These are phyloP conservation scores for Sciaenops ocellatus DNA, from an alignment of 2,797 vertebrate genomes.

Conservation along the genomic window DNA sequence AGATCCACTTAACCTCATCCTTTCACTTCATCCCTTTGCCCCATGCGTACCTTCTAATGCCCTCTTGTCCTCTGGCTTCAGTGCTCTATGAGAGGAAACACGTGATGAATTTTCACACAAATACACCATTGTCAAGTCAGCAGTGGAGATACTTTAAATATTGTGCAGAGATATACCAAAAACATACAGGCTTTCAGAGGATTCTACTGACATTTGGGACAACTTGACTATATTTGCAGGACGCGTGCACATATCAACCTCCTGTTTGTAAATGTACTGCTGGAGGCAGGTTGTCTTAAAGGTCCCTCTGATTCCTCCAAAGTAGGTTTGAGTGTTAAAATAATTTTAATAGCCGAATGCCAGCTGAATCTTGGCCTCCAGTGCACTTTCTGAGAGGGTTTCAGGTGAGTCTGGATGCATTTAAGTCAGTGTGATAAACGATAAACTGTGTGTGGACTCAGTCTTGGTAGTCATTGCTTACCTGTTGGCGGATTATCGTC, in stretches of 20 bases:
- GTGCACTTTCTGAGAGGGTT: not conserved
- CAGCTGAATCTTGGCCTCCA: not conserved
- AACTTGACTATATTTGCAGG: not conserved
- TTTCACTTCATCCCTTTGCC: conserved; percentile 58
- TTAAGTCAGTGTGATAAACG: not conserved
- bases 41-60: conserved; percentile 60
- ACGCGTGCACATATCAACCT: not conserved
- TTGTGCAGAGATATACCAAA: not conserved
- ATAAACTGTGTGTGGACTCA: not conserved
- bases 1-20: conserved; percentile 83
- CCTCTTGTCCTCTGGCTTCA: conserved; percentile 35
- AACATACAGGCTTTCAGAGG: not conserved
- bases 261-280: not conserved
- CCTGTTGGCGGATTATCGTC: not conserved
- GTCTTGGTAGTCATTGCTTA: not conserved
- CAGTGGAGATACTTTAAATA: conserved; percentile 5
- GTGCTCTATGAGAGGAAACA: conserved; percentile 46
- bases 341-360: not conserved
- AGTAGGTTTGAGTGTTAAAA: not conserved
- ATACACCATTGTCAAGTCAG: conserved; percentile 18
- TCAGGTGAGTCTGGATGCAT: not conserved
- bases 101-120: conserved; percentile 36
- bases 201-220: not conserved
- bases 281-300: conserved; percentile 6
- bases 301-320: not conserved